These are phyloP conservation scores for Sinotaia quadrata DNA, from an alignment of 2,888 invertebrate genomes.

Conservation along the genomic window DNA sequence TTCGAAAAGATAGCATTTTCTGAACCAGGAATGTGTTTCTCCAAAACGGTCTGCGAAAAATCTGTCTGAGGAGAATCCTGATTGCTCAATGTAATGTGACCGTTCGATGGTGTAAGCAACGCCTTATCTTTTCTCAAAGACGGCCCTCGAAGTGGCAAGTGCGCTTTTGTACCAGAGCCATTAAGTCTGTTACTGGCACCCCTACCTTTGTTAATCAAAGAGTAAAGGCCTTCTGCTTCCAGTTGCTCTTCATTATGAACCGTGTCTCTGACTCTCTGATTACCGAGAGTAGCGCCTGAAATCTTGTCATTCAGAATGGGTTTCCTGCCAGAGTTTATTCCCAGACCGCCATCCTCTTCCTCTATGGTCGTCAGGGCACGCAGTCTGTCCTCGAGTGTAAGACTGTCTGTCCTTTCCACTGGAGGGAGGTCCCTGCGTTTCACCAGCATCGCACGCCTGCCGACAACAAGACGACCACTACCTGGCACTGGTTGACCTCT, in stretches of 20 bases:
- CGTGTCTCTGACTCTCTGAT: not conserved
- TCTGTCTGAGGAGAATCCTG: too few species aligned
- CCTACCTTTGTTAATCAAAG: constrained; percentile 4
- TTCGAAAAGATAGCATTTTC: too few species aligned
- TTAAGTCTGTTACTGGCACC: too few species aligned
- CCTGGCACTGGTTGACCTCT: constrained; percentile 27
- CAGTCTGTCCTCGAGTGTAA: constrained; percentile 53
- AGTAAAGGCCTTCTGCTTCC: constrained; percentile 9
- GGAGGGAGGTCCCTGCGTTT: constrained; percentile 17
- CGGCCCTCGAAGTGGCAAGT: too few species aligned
- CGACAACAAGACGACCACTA: constrained; percentile 25
- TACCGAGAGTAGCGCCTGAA: not conserved
- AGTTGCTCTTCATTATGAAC: too few species aligned
- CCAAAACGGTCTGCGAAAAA: too few species aligned
- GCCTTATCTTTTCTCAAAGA: too few species aligned
- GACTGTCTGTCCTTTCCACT: constrained; percentile 12
- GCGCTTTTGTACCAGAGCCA: too few species aligned
- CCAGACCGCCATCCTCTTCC: constrained; percentile 54
- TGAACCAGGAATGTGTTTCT: too few species aligned
- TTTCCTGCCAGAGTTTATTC: not conserved
- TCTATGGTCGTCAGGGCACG: constrained; percentile 59
- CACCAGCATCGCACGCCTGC: constrained; percentile 25
- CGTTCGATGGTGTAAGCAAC: too few species aligned
- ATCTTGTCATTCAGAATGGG: not conserved
- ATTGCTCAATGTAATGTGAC: too few species aligned